These are phyloP conservation scores for Loripinus fragilis DNA, from an alignment of 2,888 invertebrate species.

Conservation along the genomic window DNA sequence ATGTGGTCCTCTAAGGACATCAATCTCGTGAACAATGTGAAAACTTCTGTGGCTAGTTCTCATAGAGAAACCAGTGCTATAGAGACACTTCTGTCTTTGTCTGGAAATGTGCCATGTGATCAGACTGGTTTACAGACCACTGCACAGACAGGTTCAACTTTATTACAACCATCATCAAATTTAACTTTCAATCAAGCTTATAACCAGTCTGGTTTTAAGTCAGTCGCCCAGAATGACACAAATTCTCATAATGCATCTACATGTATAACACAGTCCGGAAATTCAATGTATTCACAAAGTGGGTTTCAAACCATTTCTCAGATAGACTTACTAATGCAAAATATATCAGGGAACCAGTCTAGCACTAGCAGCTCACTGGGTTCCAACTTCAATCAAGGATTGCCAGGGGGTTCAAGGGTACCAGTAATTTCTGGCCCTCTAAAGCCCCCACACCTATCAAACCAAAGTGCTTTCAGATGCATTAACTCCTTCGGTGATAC, in stretches of 20 bases:
- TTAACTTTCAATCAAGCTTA: neutral
- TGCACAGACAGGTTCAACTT: neutral
- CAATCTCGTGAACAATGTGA: neutral
- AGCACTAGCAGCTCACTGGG: slow-evolving; percentile 17
- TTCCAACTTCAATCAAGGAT: slow-evolving; percentile 15
- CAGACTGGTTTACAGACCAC: neutral
- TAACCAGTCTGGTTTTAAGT: neutral
- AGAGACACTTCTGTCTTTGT: neutral
- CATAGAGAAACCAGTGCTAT: neutral
- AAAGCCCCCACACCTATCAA: slow-evolving; percentile 1
- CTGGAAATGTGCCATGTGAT: neutral
- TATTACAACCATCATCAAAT: neutral
- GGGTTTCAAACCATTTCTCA: neutral
- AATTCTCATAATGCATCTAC: neutral
- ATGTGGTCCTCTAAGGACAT: slow-evolving; percentile 4
- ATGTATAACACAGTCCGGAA: slow-evolving; percentile 21
- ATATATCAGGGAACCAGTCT: slow-evolving; percentile 18
- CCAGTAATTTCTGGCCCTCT: neutral
- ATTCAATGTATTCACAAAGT: neutral
- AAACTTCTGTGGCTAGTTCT: neutral
- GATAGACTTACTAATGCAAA: neutral
- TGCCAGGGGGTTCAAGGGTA: slow-evolving; percentile 47
- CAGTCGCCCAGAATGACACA: neutral
- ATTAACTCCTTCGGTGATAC: neutral
- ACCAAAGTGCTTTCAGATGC: slow-evolving; percentile 22